phyloP scores from a whole-genome alignment of 30 jellyfish, hydroid and myxozoan species.

The Hydractinia echinata region DNA sequence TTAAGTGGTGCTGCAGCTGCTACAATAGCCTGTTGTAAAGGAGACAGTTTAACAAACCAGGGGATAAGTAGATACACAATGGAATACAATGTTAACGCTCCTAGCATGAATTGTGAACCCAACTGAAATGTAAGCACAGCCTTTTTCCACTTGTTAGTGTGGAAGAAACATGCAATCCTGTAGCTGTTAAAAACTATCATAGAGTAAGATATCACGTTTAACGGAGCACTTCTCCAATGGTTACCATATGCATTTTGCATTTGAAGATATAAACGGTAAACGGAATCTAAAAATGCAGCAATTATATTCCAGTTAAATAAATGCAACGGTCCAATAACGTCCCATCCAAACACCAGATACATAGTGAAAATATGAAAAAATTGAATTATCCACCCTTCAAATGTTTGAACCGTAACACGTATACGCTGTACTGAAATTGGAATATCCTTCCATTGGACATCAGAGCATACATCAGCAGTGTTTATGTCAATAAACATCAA shows the following conservation, averaged over 20 bases:
- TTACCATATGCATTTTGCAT: constrained; percentile 10
- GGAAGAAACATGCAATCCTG: not conserved
- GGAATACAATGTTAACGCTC: not conserved
- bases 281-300: constrained; percentile 22
- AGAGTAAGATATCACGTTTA: not conserved
- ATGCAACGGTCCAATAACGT: constrained; percentile 11
- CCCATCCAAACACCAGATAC: constrained; percentile 7
- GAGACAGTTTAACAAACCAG: constrained; percentile 15
- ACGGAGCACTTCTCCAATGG: not conserved
- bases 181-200: constrained; percentile 1
- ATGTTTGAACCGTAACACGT: constrained; percentile 6
- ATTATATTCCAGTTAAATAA: not conserved
- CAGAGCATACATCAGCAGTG: constrained; percentile 20
- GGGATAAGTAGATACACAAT: constrained; percentile 10
- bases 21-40: constrained; percentile 17
- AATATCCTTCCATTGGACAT: not conserved
- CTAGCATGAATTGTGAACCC: constrained; percentile 20
- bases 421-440: constrained; percentile 13
- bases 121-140: not conserved
- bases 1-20: constrained; percentile 6
- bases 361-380: not conserved
- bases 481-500: constrained; percentile 12
- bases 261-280: not conserved
- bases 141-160: not conserved
- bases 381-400: constrained; percentile 19